Base-by-base conservation (phyloP, 2,888 invertebrate species). In the Noctua fimbriata region DNA sequence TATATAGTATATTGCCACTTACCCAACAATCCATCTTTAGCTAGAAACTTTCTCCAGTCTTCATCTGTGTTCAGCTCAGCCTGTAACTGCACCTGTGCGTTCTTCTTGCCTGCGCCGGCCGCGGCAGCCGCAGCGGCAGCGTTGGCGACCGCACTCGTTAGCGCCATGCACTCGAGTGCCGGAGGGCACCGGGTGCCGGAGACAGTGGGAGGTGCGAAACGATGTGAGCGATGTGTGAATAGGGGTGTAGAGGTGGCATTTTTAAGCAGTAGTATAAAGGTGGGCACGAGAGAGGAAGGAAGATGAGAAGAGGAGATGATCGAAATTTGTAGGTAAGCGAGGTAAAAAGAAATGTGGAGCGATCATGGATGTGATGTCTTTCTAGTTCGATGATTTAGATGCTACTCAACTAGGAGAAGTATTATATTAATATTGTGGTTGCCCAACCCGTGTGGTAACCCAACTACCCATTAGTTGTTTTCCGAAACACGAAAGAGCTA, bases 51-150 rank as follows among this genome's bases (percentile, higher is more conserved):
- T 75, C 98, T 97, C 98, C 99, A 98, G 76, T 99, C 99, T 81
- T 99, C 99, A 89, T 99, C 98, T 2, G 97, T 98, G 88, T 97
- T 97, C 63, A 99, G 97, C 92, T 99, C 99, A 0, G 97, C 97
- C 95, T 99, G 98, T 79, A 99, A 94, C 90, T 98, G 98, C 24
- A 98, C 98, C 84, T 98, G 98, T 66, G 97, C 98, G 52, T 98
- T 98, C 94, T 98, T 98, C 95, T 98, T 98, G 94, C 97, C 97
- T 97, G 97, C 96, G 76, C 96, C 95, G 86, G 95, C 95, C 85
- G 95, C 95, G 92, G 94, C 95, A 84, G 94, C 95, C 82, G 94
- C 94, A 78, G 96, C 95, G 81, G 94, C 94, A 86, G 94, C 94
- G 92, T 93, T 92, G 74, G 95, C 95, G 92, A 96, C 94, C 94